Percentiles rank a stretch among this genome's conserved stretches.
These are phyloP conservation scores for Trachelus tabidus DNA, from an alignment of 2,888 invertebrate species.

Conservation along the genomic window DNA sequence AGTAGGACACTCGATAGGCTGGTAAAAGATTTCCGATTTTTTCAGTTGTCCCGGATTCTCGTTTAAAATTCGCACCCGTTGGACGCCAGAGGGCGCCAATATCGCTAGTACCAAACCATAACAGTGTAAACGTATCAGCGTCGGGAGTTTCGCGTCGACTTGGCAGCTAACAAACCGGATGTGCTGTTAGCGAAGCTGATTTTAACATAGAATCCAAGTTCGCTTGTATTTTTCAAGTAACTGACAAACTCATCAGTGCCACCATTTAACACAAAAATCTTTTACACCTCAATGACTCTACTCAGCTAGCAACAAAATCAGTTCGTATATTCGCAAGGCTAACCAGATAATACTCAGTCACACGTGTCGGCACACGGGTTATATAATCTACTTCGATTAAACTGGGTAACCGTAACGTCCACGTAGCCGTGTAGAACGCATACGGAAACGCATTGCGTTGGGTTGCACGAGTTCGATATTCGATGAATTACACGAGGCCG, in stretches of 20 bases:
- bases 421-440: background rate
- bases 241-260: background rate
- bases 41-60: background rate
- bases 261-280: background rate
- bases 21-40: background rate
- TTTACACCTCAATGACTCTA: background rate
- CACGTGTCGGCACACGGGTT: background rate
- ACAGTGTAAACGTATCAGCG: background rate
- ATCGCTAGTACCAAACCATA: background rate
- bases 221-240: background rate
- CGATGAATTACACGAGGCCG: background rate
- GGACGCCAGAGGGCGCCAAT: background rate
- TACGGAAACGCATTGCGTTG: background rate
- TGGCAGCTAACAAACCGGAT: background rate
- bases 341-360: background rate
- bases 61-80: background rate
- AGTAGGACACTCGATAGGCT: conserved; percentile 34
- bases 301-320: background rate
- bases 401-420: background rate
- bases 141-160: background rate
- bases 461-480: background rate
- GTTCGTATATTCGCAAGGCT: background rate
- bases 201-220: background rate
- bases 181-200: background rate
- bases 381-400: background rate